A percentile compares a stretch with the other conserved stretches of the same genome.
Evolutionary conservation across 1,140 invertebrate genomes (phyloP).

Genomic region (Centruroides sculpturatus): DNA sequence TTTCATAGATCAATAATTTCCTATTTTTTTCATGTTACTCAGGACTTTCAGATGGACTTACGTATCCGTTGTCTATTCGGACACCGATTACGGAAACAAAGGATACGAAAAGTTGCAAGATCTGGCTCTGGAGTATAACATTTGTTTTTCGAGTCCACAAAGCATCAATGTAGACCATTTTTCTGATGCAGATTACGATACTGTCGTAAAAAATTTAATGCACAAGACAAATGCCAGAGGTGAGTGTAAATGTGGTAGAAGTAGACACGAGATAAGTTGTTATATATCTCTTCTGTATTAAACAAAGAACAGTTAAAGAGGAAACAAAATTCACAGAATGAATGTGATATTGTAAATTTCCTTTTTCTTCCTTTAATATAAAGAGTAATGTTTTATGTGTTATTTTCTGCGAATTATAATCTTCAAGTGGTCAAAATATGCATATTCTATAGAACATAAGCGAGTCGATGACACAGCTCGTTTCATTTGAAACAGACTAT

Average conservation of each 20-base stretch:
- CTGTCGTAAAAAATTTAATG: conserved; percentile 29
- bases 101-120: conserved; percentile 38
- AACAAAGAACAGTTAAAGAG: too few species aligned
- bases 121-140: conserved; percentile 31
- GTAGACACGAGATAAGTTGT: too few species aligned
- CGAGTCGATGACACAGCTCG: too few species aligned
- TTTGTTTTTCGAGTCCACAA: conserved; percentile 34
- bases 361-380: too few species aligned
- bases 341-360: too few species aligned
- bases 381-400: too few species aligned
- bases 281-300: too few species aligned
- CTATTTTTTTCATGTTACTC: background rate
- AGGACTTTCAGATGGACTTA: conserved; percentile 41
- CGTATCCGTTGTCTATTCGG: conserved; percentile 42
- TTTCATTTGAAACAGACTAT: too few species aligned
- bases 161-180: conserved; percentile 28
- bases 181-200: conserved; percentile 30
- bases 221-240: conserved; percentile 23
- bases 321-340: too few species aligned
- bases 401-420: too few species aligned
- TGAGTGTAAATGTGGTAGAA: background rate
- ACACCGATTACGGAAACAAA: conserved; percentile 35
- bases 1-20: conserved; percentile 1
- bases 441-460: too few species aligned
- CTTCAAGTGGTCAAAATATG: too few species aligned